Evolutionary conservation across 2,888 invertebrate genomes (phyloP).

Genomic region (Pandemis cinnamomeana): DNA sequence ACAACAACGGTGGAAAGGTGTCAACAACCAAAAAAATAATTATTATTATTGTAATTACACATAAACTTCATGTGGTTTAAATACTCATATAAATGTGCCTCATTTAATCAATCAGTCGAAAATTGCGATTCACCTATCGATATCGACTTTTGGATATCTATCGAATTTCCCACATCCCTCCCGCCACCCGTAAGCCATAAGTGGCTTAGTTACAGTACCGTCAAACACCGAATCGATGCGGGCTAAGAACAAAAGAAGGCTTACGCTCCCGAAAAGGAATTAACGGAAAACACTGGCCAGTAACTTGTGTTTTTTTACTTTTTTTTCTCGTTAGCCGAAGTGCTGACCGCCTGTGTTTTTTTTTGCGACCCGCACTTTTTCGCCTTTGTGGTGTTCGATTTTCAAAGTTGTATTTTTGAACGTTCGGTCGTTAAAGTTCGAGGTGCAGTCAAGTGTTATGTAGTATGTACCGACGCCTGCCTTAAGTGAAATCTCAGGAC

Average conservation of each 20-base stretch:
- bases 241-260: constrained; percentile 47
- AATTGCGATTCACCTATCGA: neutral
- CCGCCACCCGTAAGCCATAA: constrained; percentile 44
- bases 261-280: constrained; percentile 46
- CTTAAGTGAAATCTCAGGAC: too few relatives aligned
- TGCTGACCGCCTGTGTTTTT: constrained; percentile 32
- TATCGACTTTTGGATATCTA: neutral
- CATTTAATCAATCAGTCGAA: too few relatives aligned
- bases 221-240: constrained; percentile 46
- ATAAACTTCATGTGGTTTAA: too few relatives aligned
- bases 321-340: constrained; percentile 39
- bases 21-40: too few relatives aligned
- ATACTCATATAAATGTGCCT: too few relatives aligned
- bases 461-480: too few relatives aligned
- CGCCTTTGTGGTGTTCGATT: constrained; percentile 13
- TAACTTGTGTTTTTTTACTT: constrained; percentile 29
- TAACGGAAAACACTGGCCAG: constrained; percentile 40
- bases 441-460: constrained; percentile 8
- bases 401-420: constrained; percentile 12
- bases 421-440: constrained; percentile 7
- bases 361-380: constrained; percentile 32
- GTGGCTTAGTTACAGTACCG: constrained; percentile 48
- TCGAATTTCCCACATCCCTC: constrained; percentile 22
- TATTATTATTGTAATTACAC: too few relatives aligned
- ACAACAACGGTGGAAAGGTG: too few relatives aligned